phyloP scores from a whole-genome alignment of 2,113 vertebrate genomes.

The Rhabdornis inornatus region DNA sequence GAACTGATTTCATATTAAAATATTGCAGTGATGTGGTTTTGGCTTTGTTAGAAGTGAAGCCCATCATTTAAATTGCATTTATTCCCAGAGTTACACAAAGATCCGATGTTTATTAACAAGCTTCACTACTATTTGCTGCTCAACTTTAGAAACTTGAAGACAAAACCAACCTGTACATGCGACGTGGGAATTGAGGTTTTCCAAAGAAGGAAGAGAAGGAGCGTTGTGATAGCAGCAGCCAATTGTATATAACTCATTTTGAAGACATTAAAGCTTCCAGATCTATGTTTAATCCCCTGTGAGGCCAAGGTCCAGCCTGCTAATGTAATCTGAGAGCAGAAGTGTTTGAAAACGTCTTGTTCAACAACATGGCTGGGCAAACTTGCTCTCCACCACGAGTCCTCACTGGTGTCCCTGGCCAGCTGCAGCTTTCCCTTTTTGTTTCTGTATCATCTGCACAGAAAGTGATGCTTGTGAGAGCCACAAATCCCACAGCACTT shows the following conservation, averaged over 20 bases:
- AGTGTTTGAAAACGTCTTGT: neutral
- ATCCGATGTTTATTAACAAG: slow-evolving; percentile 35
- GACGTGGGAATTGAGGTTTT: slow-evolving; percentile 18
- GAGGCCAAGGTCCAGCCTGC: neutral
- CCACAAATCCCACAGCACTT: neutral
- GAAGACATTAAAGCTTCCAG: neutral
- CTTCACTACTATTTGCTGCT: slow-evolving; percentile 1
- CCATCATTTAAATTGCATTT: neutral
- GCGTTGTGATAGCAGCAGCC: neutral
- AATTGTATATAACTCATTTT: neutral
- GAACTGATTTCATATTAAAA: neutral
- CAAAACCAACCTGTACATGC: neutral
- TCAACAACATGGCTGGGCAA: neutral
- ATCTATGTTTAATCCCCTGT: slow-evolving; percentile 7
- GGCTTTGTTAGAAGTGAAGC: neutral
- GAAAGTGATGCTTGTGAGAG: neutral
- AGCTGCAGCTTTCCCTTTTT: neutral
- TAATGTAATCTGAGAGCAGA: slow-evolving; percentile 24
- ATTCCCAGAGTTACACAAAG: neutral
- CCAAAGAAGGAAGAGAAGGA: slow-evolving; percentile 50
- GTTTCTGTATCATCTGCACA: neutral
- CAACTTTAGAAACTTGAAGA: neutral
- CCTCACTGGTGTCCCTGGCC: neutral
- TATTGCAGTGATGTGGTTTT: neutral
- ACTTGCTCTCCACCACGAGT: neutral